phyloP scores from a whole-genome alignment of 1,140 invertebrate species.

The Proales similis region DNA sequence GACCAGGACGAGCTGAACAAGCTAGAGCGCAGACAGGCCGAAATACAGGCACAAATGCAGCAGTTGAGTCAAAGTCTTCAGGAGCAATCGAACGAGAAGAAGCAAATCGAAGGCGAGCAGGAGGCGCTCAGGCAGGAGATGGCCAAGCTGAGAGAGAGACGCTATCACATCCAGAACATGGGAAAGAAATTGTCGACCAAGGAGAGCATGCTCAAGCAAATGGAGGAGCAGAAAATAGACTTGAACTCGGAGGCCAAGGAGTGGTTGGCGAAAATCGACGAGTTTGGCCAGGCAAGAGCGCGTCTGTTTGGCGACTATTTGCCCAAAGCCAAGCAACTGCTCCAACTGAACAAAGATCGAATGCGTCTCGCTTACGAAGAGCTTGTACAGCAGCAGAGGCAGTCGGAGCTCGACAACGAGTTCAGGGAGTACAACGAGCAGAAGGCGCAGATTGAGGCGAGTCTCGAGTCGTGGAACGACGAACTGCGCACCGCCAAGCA shows the following conservation, averaged over 20 bases:
- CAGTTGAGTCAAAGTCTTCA: slow-evolving; percentile 8
- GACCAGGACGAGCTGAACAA: slow-evolving; percentile 2
- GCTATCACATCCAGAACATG: slow-evolving; percentile 32
- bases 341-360: slow-evolving; percentile 20
- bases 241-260: slow-evolving; percentile 6
- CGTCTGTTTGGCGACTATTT: slow-evolving; percentile 12
- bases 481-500: not conserved
- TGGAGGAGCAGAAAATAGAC: slow-evolving; percentile 8
- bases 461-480: not conserved
- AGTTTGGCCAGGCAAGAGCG: slow-evolving; percentile 13
- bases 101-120: slow-evolving; percentile 20
- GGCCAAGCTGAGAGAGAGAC: slow-evolving; percentile 16
- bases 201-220: slow-evolving; percentile 7
- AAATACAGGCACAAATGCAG: slow-evolving; percentile 9
- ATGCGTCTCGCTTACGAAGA: slow-evolving; percentile 8
- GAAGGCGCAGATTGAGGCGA: slow-evolving; percentile 16
- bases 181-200: slow-evolving; percentile 25
- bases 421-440: not conserved
- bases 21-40: not conserved
- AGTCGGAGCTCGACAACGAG: slow-evolving; percentile 14
- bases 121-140: slow-evolving; percentile 3
- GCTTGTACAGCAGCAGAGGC: slow-evolving; percentile 2
- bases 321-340: slow-evolving; percentile 1
- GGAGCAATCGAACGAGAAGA: slow-evolving; percentile 18
- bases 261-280: not conserved